Evolutionary conservation across 2,888 invertebrate species (phyloP).

Genomic region (Trissonchulus latispiculum): DNA sequence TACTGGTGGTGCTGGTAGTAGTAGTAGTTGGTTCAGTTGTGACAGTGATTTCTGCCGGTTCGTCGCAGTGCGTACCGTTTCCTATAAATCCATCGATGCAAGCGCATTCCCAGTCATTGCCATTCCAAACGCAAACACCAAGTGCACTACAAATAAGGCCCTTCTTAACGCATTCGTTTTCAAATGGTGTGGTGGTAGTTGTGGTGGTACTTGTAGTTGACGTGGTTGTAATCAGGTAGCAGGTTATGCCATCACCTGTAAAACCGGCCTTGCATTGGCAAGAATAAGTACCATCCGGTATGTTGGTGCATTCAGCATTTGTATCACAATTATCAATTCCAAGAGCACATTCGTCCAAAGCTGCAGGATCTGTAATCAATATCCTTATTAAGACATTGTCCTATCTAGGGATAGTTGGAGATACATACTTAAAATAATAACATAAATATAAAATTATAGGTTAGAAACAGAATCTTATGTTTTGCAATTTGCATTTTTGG

Average conservation of each 20-base stretch:
- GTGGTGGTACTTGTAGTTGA: not conserved
- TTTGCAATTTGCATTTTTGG: too few species aligned
- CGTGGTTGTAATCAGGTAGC: not conserved
- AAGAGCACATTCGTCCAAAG: not conserved
- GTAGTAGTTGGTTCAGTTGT: not conserved
- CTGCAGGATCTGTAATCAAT: not conserved
- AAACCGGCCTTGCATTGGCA: not conserved
- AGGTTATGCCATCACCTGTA: not conserved
- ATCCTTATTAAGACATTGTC: too few species aligned
- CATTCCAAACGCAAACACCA: too few species aligned
- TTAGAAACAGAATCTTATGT: too few species aligned
- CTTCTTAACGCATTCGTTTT: too few species aligned
- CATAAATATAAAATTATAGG: too few species aligned
- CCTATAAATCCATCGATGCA: not conserved
- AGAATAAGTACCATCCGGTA: not conserved
- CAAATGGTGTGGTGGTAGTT: too few species aligned
- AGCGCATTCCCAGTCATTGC: too few species aligned
- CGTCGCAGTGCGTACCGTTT: constrained; percentile 7
- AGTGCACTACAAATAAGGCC: too few species aligned
- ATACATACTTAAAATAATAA: too few species aligned
- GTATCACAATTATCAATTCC: not conserved
- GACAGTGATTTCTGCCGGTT: too few species aligned
- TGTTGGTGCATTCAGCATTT: not conserved
- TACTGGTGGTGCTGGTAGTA: not conserved
- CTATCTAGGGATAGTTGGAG: too few species aligned